These are phyloP conservation scores for Tachysurus fulvidraco DNA, from an alignment of 2,113 vertebrate species.

Conservation along the genomic window DNA sequence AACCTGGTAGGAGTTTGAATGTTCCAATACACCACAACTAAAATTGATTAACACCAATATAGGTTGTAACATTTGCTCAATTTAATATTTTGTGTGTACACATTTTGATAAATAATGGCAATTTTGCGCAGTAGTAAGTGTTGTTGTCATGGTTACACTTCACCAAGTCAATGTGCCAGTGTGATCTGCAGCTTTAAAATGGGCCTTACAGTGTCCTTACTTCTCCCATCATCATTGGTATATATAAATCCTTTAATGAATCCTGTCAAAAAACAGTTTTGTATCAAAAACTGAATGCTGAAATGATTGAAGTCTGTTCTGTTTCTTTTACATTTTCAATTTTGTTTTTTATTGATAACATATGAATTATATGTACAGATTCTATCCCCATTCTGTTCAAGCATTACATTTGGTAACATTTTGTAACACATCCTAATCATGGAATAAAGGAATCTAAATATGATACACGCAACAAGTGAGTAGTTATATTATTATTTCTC, in stretches of 20 bases:
- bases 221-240: slow-evolving; percentile 31
- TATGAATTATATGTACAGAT: background rate
- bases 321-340: background rate
- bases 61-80: background rate
- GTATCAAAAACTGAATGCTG: background rate
- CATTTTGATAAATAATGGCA: background rate
- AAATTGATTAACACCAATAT: background rate
- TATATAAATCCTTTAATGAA: slow-evolving; percentile 13
- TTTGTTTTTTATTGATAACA: background rate
- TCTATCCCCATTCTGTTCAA: background rate
- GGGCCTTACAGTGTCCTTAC: slow-evolving; percentile 39
- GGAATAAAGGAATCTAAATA: background rate
- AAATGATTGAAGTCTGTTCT: background rate
- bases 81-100: background rate
- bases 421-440: background rate
- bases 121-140: slow-evolving; percentile 47
- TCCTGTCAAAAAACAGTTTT: slow-evolving; percentile 34
- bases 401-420: background rate
- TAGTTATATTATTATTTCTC: no score
- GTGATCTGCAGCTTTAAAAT: slow-evolving; percentile 54
- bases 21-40: background rate
- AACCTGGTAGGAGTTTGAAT: background rate
- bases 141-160: slow-evolving; percentile 62
- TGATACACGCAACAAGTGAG: no score
- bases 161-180: slow-evolving; percentile 48